Evolutionary conservation across 2,888 invertebrate genomes (phyloP).

Genomic region (Calephelis perditalis): DNA sequence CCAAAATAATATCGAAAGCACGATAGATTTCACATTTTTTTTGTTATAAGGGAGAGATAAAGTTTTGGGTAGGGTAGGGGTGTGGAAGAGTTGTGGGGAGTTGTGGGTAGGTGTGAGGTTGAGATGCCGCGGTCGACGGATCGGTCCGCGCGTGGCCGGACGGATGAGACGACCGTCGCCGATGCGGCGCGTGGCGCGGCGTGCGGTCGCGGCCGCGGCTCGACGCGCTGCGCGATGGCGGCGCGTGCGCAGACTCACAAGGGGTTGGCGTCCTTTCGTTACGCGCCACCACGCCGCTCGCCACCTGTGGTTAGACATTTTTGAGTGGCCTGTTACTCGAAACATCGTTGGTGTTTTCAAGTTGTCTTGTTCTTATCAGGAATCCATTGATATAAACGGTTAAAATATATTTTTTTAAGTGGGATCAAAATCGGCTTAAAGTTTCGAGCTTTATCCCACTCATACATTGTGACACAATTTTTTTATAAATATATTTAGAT

Average conservation of each 20-base stretch:
- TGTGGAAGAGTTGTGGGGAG: slow-evolving; percentile 37
- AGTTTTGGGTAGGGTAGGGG: slow-evolving; percentile 34
- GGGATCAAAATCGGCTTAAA: no score
- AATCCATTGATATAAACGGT: no score
- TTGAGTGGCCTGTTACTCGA: no score
- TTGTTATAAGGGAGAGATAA: slow-evolving; percentile 36
- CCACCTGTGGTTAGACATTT: slow-evolving; percentile 49
- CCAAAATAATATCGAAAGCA: no score
- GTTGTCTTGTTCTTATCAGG: no score
- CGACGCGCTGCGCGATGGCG: slow-evolving; percentile 37
- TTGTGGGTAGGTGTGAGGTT: slow-evolving; percentile 38
- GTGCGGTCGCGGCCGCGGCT: slow-evolving; percentile 32
- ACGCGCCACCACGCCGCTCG: slow-evolving; percentile 73
- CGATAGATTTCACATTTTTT: no score
- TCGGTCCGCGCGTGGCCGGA: slow-evolving; percentile 49
- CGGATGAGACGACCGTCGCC: slow-evolving; percentile 46
- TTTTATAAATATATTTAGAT: no score
- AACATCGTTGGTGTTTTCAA: no score
- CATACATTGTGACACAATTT: no score
- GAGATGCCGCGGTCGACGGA: slow-evolving; percentile 61
- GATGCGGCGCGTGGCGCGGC: slow-evolving; percentile 44
- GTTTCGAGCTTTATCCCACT: no score
- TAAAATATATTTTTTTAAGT: no score
- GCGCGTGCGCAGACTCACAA: slow-evolving; percentile 29
- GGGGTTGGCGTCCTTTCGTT: slow-evolving; percentile 40